Conservation (phyloP, 2,797 vertebrate genomes). For the Sebastes cheni region DNA sequence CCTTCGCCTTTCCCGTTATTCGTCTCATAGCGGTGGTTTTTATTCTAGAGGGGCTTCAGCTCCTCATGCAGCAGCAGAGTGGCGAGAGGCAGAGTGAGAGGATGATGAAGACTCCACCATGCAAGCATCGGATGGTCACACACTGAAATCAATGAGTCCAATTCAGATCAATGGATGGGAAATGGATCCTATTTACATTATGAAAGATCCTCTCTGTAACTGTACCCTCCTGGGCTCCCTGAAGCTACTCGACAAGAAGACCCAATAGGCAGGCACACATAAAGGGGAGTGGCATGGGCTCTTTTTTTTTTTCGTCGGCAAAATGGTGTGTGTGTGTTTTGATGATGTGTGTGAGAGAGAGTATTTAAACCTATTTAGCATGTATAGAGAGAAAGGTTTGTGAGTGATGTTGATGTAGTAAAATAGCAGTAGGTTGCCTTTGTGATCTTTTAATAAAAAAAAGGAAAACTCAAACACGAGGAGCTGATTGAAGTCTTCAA, state of each 20-base stretch:
- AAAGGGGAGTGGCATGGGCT: constrained; percentile 61
- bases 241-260: constrained; percentile 1
- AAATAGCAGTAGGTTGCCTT: neutral
- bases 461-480: neutral
- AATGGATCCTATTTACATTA: constrained; percentile 1
- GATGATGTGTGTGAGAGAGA: neutral
- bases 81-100: neutral
- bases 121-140: neutral
- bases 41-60: constrained; percentile 24
- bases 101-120: constrained; percentile 1
- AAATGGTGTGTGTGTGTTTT: neutral
- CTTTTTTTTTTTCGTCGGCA: constrained; percentile 46
- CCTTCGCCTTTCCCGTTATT: constrained; percentile 79
- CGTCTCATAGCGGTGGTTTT: constrained; percentile 73
- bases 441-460: neutral
- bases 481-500: too few species aligned
- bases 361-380: neutral
- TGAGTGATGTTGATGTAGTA: neutral
- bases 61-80: neutral
- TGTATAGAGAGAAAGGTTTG: too few species aligned
- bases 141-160: neutral
- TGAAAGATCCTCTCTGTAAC: neutral
- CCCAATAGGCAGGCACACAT: neutral
- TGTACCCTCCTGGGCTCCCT: constrained; percentile 15
- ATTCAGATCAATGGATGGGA: neutral